Conservation (phyloP, 2,797 vertebrate species). For the Trematomus bernacchii region DNA sequence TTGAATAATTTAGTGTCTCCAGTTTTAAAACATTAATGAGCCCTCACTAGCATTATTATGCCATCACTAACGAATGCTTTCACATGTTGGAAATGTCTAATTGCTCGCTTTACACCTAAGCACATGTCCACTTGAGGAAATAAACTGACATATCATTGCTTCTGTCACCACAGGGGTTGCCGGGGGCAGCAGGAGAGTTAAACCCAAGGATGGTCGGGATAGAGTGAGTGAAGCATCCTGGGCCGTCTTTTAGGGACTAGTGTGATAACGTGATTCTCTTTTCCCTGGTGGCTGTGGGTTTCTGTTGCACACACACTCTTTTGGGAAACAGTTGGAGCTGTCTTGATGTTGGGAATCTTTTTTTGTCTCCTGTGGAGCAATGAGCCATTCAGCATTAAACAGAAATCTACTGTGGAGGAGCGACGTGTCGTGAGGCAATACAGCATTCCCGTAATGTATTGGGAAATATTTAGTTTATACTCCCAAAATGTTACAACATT, state of each 20-base stretch:
- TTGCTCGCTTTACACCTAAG: slow-evolving; percentile 19
- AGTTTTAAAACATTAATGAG: slow-evolving; percentile 41
- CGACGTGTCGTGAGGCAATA: neutral
- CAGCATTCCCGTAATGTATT: neutral
- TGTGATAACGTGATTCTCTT: slow-evolving; percentile 41
- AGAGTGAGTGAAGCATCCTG: slow-evolving; percentile 84
- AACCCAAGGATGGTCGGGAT: slow-evolving; percentile 78
- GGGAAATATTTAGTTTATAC: neutral
- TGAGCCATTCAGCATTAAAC: neutral
- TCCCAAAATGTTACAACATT: neutral
- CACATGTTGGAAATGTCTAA: slow-evolving; percentile 32
- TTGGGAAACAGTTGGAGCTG: slow-evolving; percentile 5
- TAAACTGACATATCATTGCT: slow-evolving; percentile 76
- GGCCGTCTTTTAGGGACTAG: slow-evolving; percentile 42
- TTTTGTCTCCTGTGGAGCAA: slow-evolving; percentile 3
- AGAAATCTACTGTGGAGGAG: slow-evolving; percentile 1
- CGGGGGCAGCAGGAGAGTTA: slow-evolving; percentile 72
- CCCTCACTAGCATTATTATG: slow-evolving; percentile 29
- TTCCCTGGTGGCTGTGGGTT: slow-evolving; percentile 56
- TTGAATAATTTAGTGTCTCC: slow-evolving; percentile 67
- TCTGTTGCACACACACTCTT: slow-evolving; percentile 17
- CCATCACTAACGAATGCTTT: slow-evolving; percentile 32
- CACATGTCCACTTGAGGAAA: slow-evolving; percentile 29
- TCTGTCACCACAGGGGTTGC: slow-evolving; percentile 80
- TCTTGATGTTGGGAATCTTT: slow-evolving; percentile 20